Conservation (phyloP, 1,140 invertebrate species). For the Hylyphantes graminicola region DNA sequence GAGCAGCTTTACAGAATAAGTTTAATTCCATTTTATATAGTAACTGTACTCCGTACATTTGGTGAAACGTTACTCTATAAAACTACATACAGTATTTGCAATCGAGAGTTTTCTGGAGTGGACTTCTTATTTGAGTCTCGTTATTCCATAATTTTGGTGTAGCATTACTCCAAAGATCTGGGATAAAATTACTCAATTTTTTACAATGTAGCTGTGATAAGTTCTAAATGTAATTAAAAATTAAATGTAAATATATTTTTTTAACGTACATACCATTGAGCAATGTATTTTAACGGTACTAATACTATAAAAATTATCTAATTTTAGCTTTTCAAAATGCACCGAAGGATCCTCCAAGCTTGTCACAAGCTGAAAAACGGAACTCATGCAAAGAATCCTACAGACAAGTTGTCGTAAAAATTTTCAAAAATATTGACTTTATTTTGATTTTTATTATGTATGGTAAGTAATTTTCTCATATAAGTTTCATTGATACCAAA, state of each 20-base stretch:
- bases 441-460: slow-evolving; percentile 85
- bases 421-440: slow-evolving; percentile 82
- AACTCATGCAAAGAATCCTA: not conserved
- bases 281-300: not conserved
- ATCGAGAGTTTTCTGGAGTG: too few species aligned
- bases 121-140: too few species aligned
- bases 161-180: too few species aligned
- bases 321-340: slow-evolving; percentile 74
- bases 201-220: not conserved
- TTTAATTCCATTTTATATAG: too few species aligned
- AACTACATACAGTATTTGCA: too few species aligned
- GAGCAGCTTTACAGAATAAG: too few species aligned
- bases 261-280: not conserved
- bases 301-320: not conserved
- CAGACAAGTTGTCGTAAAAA: slow-evolving; percentile 68
- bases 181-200: too few species aligned
- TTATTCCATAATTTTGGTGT: too few species aligned
- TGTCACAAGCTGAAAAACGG: slow-evolving; percentile 74
- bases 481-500: not conserved
- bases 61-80: too few species aligned
- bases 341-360: slow-evolving; percentile 83
- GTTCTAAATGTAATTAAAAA: not conserved
- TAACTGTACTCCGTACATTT: too few species aligned
- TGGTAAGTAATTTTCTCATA: slow-evolving; percentile 69
- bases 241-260: not conserved